A percentile compares a stretch with the other conserved stretches of the same genome.
phyloP scores from a whole-genome alignment of 2,113 vertebrate species.

The Ptilonorhynchus violaceus region DNA sequence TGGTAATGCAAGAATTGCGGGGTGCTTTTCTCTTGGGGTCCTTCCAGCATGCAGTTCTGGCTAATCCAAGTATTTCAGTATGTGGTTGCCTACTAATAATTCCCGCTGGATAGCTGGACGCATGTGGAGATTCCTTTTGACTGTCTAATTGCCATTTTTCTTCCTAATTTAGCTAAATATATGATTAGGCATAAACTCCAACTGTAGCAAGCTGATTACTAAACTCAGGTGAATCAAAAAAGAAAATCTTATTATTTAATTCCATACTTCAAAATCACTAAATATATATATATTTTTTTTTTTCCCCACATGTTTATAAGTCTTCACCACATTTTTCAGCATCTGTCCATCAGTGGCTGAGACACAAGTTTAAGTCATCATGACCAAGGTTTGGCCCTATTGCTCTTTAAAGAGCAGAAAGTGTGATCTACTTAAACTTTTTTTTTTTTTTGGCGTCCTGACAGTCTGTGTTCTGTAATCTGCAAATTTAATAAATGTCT shows the following conservation, averaged over 20 bases:
- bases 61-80: background rate
- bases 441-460: background rate
- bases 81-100: background rate
- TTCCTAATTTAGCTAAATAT: background rate
- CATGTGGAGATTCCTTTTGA: background rate
- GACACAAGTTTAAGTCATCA: background rate
- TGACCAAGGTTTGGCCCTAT: background rate
- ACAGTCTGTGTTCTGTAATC: background rate
- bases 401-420: background rate
- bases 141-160: background rate
- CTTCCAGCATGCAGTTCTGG: background rate
- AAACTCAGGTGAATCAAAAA: background rate
- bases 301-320: background rate
- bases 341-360: background rate
- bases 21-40: background rate
- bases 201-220: background rate
- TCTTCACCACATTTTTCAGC: background rate
- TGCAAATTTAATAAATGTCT: background rate
- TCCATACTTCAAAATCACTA: background rate
- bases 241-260: background rate
- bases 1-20: background rate
- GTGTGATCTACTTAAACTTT: background rate
- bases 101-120: background rate
- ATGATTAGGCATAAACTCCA: background rate
- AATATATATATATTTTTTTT: background rate